Conservation (phyloP, 2,797 vertebrate genomes). For the Microcaecilia unicolor region DNA sequence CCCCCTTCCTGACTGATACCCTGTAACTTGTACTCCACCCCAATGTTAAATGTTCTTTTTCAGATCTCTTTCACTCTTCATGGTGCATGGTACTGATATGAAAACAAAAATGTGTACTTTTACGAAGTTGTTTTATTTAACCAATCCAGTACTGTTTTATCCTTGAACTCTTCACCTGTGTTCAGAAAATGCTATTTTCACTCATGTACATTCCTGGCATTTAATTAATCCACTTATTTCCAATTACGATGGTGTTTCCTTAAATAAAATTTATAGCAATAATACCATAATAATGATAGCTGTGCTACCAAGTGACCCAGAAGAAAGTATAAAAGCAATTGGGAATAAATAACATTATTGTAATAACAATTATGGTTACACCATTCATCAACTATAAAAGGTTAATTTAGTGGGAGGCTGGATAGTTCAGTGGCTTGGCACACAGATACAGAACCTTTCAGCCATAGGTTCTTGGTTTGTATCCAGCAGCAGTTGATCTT, state of each 20-base stretch:
- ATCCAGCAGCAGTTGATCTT: too few relatives aligned
- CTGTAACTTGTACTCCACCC: too few relatives aligned
- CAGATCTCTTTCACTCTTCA: constrained; percentile 1
- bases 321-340: constrained; percentile 5
- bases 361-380: too few relatives aligned
- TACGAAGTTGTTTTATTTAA: not conserved
- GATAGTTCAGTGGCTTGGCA: too few relatives aligned
- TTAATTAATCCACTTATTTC: not conserved
- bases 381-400: too few relatives aligned
- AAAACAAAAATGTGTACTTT: not conserved
- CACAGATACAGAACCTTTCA: too few relatives aligned
- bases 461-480: too few relatives aligned
- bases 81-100: not conserved
- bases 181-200: not conserved
- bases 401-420: too few relatives aligned
- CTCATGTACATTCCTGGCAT: not conserved
- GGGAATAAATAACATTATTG: too few relatives aligned
- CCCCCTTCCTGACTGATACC: too few relatives aligned
- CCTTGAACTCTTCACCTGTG: not conserved
- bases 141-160: not conserved
- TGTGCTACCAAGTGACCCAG: not conserved
- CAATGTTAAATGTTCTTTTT: not conserved
- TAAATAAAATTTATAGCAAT: not conserved
- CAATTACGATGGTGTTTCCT: not conserved
- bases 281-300: not conserved